A percentile compares a stretch with the other conserved stretches of the same genome.
These are phyloP conservation scores for Uria aalge DNA, from an alignment of 2,113 vertebrate genomes.

Conservation along the genomic window DNA sequence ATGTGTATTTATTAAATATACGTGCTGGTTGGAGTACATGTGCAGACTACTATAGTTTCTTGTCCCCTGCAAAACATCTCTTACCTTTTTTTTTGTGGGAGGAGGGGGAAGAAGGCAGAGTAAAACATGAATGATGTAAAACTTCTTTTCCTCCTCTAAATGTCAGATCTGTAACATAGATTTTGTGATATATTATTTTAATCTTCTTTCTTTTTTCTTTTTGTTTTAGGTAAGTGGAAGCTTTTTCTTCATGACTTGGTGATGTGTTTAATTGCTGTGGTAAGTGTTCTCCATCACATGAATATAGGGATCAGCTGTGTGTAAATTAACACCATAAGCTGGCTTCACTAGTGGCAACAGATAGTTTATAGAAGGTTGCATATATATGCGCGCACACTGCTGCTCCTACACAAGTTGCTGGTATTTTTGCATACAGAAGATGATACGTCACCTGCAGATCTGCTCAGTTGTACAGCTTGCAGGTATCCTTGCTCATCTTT, in stretches of 20 bases:
- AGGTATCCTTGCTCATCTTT: not conserved
- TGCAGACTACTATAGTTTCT: not conserved
- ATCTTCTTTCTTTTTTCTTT: not conserved
- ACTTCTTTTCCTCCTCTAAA: not conserved
- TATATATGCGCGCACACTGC: fast-evolving
- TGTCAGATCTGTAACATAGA: not conserved
- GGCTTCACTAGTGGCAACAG: not conserved
- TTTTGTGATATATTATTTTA: not conserved
- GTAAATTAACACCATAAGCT: not conserved
- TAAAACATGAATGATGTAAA: not conserved
- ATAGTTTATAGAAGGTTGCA: not conserved
- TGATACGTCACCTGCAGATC: not conserved
- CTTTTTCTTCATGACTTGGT: conserved; percentile 61
- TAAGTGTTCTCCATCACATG: conserved; percentile 64
- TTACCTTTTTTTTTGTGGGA: not conserved
- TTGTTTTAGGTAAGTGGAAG: conserved; percentile 77
- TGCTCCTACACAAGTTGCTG: not conserved
- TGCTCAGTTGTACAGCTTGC: not conserved
- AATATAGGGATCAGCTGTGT: not conserved
- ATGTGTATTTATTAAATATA: not conserved
- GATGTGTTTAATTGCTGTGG: conserved; percentile 54
- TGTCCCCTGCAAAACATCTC: not conserved
- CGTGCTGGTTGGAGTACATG: not conserved
- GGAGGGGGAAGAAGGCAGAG: not conserved
- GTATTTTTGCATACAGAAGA: not conserved